phyloP scores from a whole-genome alignment of 2,113 vertebrate species.

The Indicator maculatus region DNA sequence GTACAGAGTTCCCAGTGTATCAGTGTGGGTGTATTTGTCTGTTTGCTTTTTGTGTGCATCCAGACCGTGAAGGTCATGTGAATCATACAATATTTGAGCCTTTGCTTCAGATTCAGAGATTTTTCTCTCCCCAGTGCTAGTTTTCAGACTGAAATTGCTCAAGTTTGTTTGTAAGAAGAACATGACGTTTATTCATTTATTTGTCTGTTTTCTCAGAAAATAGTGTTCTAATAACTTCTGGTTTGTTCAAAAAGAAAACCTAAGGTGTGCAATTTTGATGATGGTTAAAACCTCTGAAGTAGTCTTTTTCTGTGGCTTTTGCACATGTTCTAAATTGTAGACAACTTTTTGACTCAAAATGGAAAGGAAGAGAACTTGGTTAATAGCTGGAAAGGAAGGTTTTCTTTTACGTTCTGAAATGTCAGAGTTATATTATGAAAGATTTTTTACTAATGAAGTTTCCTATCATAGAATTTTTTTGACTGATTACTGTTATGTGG shows the following conservation, averaged over 20 bases:
- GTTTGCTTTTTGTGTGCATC: background rate
- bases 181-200: background rate
- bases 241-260: background rate
- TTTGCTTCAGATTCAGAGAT: background rate
- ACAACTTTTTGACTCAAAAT: background rate
- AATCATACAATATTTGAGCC: background rate
- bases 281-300: background rate
- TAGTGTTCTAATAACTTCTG: background rate
- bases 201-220: background rate
- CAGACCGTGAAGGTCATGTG: background rate
- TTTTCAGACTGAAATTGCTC: background rate
- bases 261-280: background rate
- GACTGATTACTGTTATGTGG: conserved; percentile 56
- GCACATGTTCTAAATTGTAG: background rate
- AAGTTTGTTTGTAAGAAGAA: background rate
- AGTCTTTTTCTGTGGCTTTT: background rate
- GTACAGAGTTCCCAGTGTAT: background rate
- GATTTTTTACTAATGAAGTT: conserved; percentile 46
- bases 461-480: conserved; percentile 51
- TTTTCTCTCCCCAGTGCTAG: background rate
- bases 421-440: conserved; percentile 30
- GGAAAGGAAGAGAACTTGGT: background rate
- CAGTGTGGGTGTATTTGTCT: background rate
- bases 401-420: conserved; percentile 39
- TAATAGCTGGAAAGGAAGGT: background rate